Conservation (phyloP, 1,140 invertebrate genomes). For the Lutraria rhynchaena region DNA sequence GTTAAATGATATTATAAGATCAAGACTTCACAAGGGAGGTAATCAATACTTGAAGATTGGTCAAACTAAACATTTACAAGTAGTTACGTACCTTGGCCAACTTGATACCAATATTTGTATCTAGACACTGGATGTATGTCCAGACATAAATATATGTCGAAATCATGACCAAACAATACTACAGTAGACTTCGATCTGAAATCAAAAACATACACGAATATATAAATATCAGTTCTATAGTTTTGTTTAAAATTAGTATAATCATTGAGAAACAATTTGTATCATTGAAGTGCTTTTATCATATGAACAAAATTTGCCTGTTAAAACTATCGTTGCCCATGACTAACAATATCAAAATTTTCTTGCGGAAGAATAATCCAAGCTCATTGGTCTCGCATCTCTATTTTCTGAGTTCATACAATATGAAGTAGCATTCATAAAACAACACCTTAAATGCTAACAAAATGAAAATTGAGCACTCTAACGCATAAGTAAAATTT, state of each 20-base stretch:
- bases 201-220: background rate
- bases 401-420: too few relatives aligned
- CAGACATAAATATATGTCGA: conserved; percentile 27
- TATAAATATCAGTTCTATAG: background rate
- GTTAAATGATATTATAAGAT: too few relatives aligned
- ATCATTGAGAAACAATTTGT: background rate
- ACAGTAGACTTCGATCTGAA: conserved; percentile 31
- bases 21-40: too few relatives aligned
- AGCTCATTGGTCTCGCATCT: background rate
- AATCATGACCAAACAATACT: background rate
- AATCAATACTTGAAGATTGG: too few relatives aligned
- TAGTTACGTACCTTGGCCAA: conserved; percentile 42
- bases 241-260: background rate
- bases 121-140: conserved; percentile 39
- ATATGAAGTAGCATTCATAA: too few relatives aligned
- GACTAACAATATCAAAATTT: background rate
- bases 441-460: too few relatives aligned
- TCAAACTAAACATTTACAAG: too few relatives aligned
- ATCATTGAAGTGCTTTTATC: background rate
- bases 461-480: too few relatives aligned
- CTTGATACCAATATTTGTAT: conserved; percentile 55
- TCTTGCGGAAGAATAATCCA: background rate
- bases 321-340: background rate
- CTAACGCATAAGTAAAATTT: too few relatives aligned
- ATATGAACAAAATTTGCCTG: background rate